Conservation (phyloP, 2,888 invertebrate genomes). For the Nyleta sp. region DNA sequence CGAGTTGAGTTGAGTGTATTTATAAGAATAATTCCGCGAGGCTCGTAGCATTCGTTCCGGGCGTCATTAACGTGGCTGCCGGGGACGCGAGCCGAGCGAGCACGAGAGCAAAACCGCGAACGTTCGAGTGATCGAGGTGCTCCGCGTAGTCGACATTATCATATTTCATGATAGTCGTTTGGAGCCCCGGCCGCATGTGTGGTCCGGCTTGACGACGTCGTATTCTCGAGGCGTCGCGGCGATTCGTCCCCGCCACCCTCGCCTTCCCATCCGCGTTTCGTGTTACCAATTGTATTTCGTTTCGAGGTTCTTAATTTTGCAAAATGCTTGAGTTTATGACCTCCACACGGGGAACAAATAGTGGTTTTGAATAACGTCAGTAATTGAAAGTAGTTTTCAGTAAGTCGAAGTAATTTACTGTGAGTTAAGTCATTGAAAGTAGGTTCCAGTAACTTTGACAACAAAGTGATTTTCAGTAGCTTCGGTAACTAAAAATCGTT, state of each 20-base stretch:
- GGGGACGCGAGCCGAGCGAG: constrained; percentile 50
- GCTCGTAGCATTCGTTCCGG: constrained; percentile 18
- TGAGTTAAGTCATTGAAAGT: no score
- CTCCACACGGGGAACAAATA: no score
- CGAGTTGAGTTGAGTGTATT: constrained; percentile 42
- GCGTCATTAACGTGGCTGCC: constrained; percentile 56
- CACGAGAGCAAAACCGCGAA: constrained; percentile 65
- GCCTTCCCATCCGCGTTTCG: not conserved
- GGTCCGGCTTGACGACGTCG: constrained; percentile 77
- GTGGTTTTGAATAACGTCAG: no score
- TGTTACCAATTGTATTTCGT: not conserved
- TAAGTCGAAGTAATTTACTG: no score
- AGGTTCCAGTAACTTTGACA: no score
- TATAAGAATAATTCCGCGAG: constrained; percentile 52
- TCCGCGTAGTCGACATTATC: constrained; percentile 75
- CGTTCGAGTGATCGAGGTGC: constrained; percentile 63
- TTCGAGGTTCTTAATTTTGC: not conserved
- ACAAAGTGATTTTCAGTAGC: no score
- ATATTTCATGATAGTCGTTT: constrained; percentile 81
- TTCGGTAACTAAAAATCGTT: no score
- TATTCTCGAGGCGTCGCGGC: constrained; percentile 78
- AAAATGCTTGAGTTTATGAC: no score
- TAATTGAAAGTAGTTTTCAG: no score
- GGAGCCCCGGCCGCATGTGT: constrained; percentile 74
- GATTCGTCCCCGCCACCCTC: constrained; percentile 65